Percentiles rank a stretch among this genome's conserved stretches.
Evolutionary conservation across 30 jellyfish, hydroid and myxozoan species (phyloP).

Genomic region (Catostylus mosaicus): DNA sequence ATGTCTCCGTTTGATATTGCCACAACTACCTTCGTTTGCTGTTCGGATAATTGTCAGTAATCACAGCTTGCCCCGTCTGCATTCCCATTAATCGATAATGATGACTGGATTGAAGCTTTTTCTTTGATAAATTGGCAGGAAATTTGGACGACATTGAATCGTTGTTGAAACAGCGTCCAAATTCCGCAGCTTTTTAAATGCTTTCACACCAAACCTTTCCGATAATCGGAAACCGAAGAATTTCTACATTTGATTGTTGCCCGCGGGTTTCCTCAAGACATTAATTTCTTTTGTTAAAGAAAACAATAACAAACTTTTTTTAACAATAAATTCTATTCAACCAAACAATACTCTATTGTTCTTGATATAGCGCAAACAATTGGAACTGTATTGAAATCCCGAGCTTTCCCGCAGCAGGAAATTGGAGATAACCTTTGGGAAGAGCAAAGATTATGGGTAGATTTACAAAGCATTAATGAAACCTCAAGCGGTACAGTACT

Average conservation of each 20-base stretch:
- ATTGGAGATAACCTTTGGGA: neutral
- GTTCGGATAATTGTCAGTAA: conserved; percentile 1
- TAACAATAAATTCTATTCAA: neutral
- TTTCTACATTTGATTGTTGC: neutral
- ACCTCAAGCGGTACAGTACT: neutral
- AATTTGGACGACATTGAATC: neutral
- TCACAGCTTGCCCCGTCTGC: neutral
- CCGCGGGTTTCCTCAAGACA: neutral
- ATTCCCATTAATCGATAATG: neutral
- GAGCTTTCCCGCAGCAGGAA: neutral
- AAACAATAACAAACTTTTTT: neutral
- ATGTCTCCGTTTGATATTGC: neutral
- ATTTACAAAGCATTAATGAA: neutral
- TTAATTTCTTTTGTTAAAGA: neutral
- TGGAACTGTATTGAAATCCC: neutral
- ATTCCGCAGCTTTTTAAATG: neutral
- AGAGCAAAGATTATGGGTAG: neutral
- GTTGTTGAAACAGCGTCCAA: neutral
- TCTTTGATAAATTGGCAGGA: neutral
- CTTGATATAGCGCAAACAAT: neutral
- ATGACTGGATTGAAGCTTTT: neutral
- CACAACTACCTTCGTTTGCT: neutral
- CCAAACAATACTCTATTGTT: neutral
- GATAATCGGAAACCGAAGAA: conserved; percentile 4
- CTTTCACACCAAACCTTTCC: neutral